phyloP scores from a whole-genome alignment of 1,140 invertebrate species.

The Halesus radiatus region DNA sequence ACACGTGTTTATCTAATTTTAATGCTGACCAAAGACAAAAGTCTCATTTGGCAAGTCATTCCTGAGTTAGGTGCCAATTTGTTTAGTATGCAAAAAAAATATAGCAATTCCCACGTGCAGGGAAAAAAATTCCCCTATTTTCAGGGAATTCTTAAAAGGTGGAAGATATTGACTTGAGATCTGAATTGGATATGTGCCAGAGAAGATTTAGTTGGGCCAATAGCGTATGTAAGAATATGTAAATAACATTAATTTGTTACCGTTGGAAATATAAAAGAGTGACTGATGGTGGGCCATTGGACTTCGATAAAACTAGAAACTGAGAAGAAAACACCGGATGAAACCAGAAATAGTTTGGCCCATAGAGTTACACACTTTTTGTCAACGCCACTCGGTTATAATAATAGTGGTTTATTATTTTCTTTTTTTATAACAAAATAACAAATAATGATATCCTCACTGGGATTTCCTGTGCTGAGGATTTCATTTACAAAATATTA shows the following conservation, averaged over 20 bases:
- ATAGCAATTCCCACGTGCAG: not conserved
- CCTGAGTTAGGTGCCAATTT: constrained; percentile 6
- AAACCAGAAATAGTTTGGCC: too few species aligned
- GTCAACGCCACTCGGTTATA: too few species aligned
- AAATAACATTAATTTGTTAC: not conserved
- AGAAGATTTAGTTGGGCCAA: not conserved
- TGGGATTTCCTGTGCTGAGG: too few species aligned
- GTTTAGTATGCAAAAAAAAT: not conserved
- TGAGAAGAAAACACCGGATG: too few species aligned
- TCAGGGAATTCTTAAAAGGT: not conserved
- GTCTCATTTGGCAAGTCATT: constrained; percentile 8
- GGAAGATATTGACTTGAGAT: not conserved
- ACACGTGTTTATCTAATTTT: constrained; percentile 7
- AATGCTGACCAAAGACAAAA: constrained; percentile 17
- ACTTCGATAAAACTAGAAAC: too few species aligned
- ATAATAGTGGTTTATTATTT: too few species aligned
- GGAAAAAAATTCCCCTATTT: not conserved
- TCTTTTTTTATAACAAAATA: too few species aligned
- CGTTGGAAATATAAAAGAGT: not conserved
- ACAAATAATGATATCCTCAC: too few species aligned
- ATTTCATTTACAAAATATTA: too few species aligned
- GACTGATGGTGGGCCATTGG: too few species aligned
- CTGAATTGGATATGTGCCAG: not conserved
- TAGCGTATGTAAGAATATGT: not conserved
- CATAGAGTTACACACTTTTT: too few species aligned